Evolutionary conservation across 2,113 vertebrate genomes (phyloP).

Genomic region (Ceuthmochares aereus): DNA sequence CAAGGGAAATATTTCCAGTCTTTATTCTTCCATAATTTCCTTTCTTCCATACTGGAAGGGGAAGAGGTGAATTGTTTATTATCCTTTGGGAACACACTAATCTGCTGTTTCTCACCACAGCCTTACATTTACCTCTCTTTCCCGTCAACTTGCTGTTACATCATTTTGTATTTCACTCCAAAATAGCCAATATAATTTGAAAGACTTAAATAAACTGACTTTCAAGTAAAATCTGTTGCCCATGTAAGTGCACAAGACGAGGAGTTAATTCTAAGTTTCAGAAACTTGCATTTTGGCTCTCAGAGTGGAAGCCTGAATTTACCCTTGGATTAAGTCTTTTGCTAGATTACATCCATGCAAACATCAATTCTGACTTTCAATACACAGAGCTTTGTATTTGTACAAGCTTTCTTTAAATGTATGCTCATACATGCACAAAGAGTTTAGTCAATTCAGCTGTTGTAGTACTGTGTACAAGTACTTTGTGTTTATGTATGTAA

Average conservation of each 20-base stretch:
- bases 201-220: not conserved
- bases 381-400: not conserved
- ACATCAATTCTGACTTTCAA: not conserved
- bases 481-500: not conserved
- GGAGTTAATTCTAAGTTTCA: not conserved
- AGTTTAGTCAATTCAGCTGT: not conserved
- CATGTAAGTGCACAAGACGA: not conserved
- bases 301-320: not conserved
- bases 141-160: slow-evolving; percentile 14
- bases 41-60: slow-evolving; percentile 54
- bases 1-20: slow-evolving; percentile 56
- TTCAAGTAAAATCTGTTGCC: not conserved
- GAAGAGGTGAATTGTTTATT: slow-evolving; percentile 67
- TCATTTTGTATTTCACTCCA: not conserved
- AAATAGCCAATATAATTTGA: not conserved
- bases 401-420: accelerated
- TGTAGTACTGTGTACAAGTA: not conserved
- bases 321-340: not conserved
- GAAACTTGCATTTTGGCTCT: not conserved
- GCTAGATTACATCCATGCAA: not conserved
- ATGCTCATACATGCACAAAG: accelerated
- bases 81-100: slow-evolving; percentile 45
- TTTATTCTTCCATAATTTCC: slow-evolving; percentile 68
- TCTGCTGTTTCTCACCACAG: slow-evolving; percentile 46
- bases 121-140: slow-evolving; percentile 27